Percentiles rank a stretch among this genome's conserved stretches.
Evolutionary conservation across 1,140 invertebrate genomes (phyloP).

Genomic region (Diabrotica undecimpunctata): DNA sequence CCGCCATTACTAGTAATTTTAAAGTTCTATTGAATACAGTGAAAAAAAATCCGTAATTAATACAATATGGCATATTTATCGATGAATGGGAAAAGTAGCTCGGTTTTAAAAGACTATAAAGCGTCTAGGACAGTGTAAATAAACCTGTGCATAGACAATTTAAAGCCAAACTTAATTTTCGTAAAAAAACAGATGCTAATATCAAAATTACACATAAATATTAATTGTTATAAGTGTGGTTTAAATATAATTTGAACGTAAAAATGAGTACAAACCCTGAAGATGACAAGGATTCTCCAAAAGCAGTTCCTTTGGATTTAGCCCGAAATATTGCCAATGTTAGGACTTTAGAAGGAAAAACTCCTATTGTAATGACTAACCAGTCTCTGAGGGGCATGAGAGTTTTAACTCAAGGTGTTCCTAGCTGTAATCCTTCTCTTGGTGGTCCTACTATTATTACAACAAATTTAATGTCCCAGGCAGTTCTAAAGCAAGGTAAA

Average conservation of each 20-base stretch:
- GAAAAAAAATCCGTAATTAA: slow-evolving; percentile 8
- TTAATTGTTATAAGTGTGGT: slow-evolving; percentile 1
- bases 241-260: neutral
- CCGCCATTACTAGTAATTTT: slow-evolving; percentile 21
- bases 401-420: slow-evolving; percentile 34
- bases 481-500: slow-evolving; percentile 44
- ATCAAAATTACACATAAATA: slow-evolving; percentile 4
- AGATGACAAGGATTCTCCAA: slow-evolving; percentile 44
- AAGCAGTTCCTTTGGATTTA: slow-evolving; percentile 43
- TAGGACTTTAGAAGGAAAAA: slow-evolving; percentile 39
- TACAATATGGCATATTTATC: neutral
- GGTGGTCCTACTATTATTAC: slow-evolving; percentile 41
- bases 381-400: slow-evolving; percentile 42
- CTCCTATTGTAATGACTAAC: slow-evolving; percentile 41
- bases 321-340: slow-evolving; percentile 39
- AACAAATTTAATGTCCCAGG: slow-evolving; percentile 43
- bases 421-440: slow-evolving; percentile 27
- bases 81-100: neutral
- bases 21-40: slow-evolving; percentile 10
- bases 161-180: neutral
- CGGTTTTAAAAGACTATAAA: slow-evolving; percentile 4
- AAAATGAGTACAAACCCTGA: slow-evolving; percentile 45
- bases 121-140: neutral
- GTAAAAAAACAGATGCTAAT: slow-evolving; percentile 23
- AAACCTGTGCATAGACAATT: neutral